These are phyloP conservation scores for Sebastes matsubarae DNA, from an alignment of 2,797 vertebrate genomes.

Conservation along the genomic window DNA sequence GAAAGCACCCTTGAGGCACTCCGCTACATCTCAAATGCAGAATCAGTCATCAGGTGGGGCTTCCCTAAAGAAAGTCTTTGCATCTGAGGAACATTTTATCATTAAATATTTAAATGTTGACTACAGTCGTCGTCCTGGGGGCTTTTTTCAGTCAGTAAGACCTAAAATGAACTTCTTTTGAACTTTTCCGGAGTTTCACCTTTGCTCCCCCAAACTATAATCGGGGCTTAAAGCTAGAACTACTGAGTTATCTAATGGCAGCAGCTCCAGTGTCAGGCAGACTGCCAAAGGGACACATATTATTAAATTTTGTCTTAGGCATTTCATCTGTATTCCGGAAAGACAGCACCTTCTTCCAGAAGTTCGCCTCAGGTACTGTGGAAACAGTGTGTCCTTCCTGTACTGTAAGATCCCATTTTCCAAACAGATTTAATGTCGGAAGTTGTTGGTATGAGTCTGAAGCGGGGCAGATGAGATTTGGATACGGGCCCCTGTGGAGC, in stretches of 20 bases:
- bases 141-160: neutral
- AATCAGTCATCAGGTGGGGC: neutral
- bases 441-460: conserved; percentile 38
- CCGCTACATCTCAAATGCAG: neutral
- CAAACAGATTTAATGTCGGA: conserved; percentile 41
- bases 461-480: conserved; percentile 31
- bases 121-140: neutral
- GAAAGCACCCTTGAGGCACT: neutral
- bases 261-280: conserved; percentile 20
- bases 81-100: conserved; percentile 3
- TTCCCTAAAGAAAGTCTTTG: neutral
- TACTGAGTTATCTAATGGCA: conserved; percentile 35
- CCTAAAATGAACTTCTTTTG: conserved; percentile 14
- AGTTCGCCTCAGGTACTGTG: conserved; percentile 31
- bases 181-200: conserved; percentile 35
- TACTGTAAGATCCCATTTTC: conserved; percentile 31
- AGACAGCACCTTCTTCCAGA: conserved; percentile 20
- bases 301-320: conserved; percentile 35
- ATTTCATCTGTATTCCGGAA: conserved; percentile 60
- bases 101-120: conserved; percentile 1
- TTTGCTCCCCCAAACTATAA: conserved; percentile 35
- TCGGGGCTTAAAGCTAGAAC: conserved; percentile 30
- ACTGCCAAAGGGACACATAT: conserved; percentile 31
- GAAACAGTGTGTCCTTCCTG: conserved; percentile 24
- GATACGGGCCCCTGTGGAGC: conserved; percentile 23